Evolutionary conservation across 2,888 invertebrate species (phyloP).

Genomic region (Drosophila lacicola): DNA sequence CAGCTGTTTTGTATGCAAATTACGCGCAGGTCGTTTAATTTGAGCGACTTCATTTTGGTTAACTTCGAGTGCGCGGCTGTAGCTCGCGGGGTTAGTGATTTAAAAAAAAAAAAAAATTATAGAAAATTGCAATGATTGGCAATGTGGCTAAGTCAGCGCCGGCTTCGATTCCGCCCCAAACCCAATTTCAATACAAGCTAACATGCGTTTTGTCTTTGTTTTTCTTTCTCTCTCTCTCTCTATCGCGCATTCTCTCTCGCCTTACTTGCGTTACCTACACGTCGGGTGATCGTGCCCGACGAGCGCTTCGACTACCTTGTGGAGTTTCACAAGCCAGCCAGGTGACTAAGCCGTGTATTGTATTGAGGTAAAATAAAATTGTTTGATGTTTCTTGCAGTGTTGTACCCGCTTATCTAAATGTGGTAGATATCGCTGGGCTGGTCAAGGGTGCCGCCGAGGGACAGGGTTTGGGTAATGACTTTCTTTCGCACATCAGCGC

Average conservation of each 20-base stretch:
- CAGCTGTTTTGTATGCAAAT: conserved; percentile 79
- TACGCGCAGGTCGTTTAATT: conserved; percentile 68
- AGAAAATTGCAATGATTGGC: conserved; percentile 83
- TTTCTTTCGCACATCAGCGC: conserved; percentile 99
- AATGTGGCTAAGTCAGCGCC: conserved; percentile 36
- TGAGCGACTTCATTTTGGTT: conserved; percentile 80
- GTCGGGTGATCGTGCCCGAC: conserved; percentile 99
- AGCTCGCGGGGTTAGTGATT: conserved; percentile 66
- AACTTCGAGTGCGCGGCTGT: conserved; percentile 22
- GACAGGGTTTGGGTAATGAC: conserved; percentile 96
- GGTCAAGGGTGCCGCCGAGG: conserved; percentile 99
- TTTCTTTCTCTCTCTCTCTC: conserved; percentile 11
- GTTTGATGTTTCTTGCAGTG: conserved; percentile 87
- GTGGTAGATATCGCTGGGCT: conserved; percentile 99
- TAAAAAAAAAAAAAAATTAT: conserved; percentile 81
- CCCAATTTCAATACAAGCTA: conserved; percentile 45
- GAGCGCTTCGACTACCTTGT: conserved; percentile 96
- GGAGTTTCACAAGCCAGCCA: conserved; percentile 96
- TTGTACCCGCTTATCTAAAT: conserved; percentile 98
- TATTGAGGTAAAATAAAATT: conserved; percentile 32
- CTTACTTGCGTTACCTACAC: conserved; percentile 86
- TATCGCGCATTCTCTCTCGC: background rate
- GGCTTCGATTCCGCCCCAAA: conserved; percentile 18
- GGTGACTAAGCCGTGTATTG: conserved; percentile 87
- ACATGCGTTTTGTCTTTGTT: conserved; percentile 45